Conservation (phyloP, 2,113 vertebrate genomes). For the Xenus cinereus region DNA sequence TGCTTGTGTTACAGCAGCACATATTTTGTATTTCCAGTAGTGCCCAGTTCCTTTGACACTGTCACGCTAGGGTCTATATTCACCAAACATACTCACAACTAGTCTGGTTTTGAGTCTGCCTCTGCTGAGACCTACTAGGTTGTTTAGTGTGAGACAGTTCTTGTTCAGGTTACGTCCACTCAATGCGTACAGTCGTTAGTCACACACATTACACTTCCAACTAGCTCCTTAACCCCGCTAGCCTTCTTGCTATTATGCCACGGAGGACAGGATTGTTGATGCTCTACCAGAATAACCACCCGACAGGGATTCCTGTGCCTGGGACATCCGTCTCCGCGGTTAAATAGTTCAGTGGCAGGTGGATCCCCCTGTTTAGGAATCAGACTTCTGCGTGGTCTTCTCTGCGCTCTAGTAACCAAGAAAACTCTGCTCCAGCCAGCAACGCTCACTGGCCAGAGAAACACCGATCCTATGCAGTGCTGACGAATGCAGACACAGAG, state of each 20-base stretch:
- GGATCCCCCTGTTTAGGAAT: background rate
- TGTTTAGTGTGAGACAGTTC: background rate
- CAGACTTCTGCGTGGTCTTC: background rate
- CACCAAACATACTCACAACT: background rate
- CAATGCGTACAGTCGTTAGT: background rate
- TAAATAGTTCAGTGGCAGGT: background rate
- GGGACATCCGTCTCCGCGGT: background rate
- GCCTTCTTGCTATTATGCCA: background rate
- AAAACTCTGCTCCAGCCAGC: background rate
- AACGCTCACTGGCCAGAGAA: background rate
- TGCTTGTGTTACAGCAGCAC: background rate
- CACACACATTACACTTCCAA: background rate
- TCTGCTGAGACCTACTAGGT: background rate
- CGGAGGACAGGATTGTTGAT: background rate
- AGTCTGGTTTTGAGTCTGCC: background rate
- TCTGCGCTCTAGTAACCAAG: background rate
- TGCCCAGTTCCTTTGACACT: background rate
- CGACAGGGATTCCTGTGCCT: background rate
- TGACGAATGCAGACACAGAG: background rate
- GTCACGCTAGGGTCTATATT: background rate
- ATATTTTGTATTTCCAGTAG: background rate
- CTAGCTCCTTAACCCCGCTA: background rate
- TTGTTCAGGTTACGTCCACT: background rate
- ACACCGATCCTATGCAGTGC: background rate
- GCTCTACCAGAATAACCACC: background rate